Base-by-base conservation (phyloP, 2,888 invertebrate species). In the Drosophila longiperda region DNA sequence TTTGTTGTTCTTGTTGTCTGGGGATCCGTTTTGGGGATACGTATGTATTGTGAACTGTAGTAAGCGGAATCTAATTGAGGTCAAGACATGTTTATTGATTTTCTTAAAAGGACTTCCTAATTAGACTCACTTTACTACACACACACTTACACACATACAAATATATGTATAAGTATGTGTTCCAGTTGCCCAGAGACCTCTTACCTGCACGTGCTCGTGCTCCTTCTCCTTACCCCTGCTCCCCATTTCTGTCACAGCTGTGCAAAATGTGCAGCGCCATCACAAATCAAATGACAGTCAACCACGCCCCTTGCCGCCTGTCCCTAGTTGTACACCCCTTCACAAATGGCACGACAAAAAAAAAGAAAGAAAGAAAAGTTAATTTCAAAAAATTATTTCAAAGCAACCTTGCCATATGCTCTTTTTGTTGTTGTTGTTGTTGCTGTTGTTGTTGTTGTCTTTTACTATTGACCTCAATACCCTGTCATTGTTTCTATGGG, bases 11-110 rank as follows among this genome's bases (percentile, higher is more conserved):
- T 88, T 83, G 76, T 89, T 84, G 89, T 84, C 84, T 84, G 84
- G 85, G 82, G 85, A 83, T 84, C 60, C 77, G 81, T 75, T 74
- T 81, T 53, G 38, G 49, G 49, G 50, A 55, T 76, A 66, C 66
- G 61, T 81, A 73, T 69, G 75, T 87, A 83, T 87, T 90, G 89
- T 87, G 89, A 87, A 90, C 82, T 87, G 82, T 82, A 69, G 90
- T 89, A 90, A 87, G 89, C 87, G 89, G 66, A 89, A 89, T 89
- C 90, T 87, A 90, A 90, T 90, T 91, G 90, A 91, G 90, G 90
- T 90, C 90, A 91, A 90, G 90, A 90, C 91, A 90, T 91, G 86
- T 87, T 83, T 91, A 90, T 90, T 90, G 90, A 90, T 90, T 91
- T 91, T 91, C 80, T 83, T 84, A 89, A 87, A 87, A 87, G 90